Percentiles rank a stretch among this genome's conserved stretches.
Evolutionary conservation across 2,888 invertebrate species (phyloP).

Genomic region (Cinara cedri): DNA sequence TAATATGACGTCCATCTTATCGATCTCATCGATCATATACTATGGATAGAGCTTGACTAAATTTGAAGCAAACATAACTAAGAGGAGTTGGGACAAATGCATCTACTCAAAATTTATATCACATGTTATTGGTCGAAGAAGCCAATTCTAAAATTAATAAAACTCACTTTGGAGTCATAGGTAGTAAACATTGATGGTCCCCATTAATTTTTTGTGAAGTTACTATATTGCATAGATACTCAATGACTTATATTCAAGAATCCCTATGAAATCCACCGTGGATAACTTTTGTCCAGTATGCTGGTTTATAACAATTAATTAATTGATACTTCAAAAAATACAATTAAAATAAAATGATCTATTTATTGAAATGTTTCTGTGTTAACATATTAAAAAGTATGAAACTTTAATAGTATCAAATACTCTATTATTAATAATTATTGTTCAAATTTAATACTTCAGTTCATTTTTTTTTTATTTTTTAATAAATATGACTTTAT

Average conservation of each 20-base stretch:
- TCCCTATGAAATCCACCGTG: conserved; percentile 86
- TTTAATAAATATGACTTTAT: too few relatives aligned
- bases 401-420: conserved; percentile 96
- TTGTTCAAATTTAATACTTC: too few relatives aligned
- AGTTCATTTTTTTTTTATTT: too few relatives aligned
- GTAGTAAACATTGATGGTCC: conserved; percentile 85
- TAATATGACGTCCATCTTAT: too few relatives aligned
- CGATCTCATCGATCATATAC: too few relatives aligned
- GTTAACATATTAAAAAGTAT: conserved; percentile 92
- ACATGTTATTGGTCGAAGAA: too few relatives aligned
- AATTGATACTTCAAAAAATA: conserved; percentile 88
- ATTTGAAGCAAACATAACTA: too few relatives aligned
- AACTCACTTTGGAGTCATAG: conserved; percentile 87
- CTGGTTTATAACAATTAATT: conserved; percentile 86
- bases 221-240: background rate
- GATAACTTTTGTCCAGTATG: conserved; percentile 96
- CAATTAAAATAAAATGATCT: conserved; percentile 92
- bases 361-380: conserved; percentile 90
- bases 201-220: background rate
- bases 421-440: conserved; percentile 59
- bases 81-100: too few relatives aligned
- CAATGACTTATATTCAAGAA: conserved; percentile 66
- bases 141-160: conserved; percentile 88
- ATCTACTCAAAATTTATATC: too few relatives aligned
- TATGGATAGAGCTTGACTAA: too few relatives aligned